phyloP scores from a whole-genome alignment of 23 tunicate species.

The Trididemnum nubilum region DNA sequence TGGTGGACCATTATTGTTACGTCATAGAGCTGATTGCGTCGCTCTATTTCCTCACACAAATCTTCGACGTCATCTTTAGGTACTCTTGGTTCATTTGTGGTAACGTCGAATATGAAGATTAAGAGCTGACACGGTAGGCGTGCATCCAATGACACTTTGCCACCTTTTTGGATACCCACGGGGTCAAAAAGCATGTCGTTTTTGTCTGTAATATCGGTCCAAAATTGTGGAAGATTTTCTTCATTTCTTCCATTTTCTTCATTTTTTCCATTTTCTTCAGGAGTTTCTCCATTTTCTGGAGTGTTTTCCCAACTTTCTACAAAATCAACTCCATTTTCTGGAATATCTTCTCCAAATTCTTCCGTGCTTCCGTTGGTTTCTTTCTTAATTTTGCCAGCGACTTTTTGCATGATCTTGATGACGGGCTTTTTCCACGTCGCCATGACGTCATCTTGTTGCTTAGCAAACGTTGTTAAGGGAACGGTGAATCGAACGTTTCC shows the following conservation, averaged over 20 bases:
- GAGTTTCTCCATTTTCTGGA: too few species aligned
- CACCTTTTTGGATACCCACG: constrained; percentile 27
- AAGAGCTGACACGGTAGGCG: constrained; percentile 51
- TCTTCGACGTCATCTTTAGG: neutral
- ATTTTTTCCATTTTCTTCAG: too few species aligned
- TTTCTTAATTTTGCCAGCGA: neutral
- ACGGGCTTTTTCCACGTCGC: constrained; percentile 14
- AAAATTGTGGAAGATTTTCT: constrained; percentile 6
- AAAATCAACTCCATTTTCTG: too few species aligned
- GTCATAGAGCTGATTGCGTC: constrained; percentile 34
- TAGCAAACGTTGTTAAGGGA: constrained; percentile 40
- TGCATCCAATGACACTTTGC: constrained; percentile 22
- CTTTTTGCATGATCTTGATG: constrained; percentile 42
- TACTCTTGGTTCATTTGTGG: neutral
- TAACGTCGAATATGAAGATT: constrained; percentile 52
- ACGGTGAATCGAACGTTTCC: constrained; percentile 31
- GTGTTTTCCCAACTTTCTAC: too few species aligned
- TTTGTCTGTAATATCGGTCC: constrained; percentile 46
- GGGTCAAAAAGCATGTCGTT: constrained; percentile 6
- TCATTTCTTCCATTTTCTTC: neutral
- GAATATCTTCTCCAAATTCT: too few species aligned
- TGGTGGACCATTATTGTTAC: constrained; percentile 64
- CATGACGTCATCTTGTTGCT: neutral
- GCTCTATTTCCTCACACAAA: constrained; percentile 29
- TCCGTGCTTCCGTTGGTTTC: too few species aligned